A percentile compares a stretch with the other conserved stretches of the same genome.
Conservation (phyloP, 2,113 vertebrate genomes). For the Parotia lawesii region DNA sequence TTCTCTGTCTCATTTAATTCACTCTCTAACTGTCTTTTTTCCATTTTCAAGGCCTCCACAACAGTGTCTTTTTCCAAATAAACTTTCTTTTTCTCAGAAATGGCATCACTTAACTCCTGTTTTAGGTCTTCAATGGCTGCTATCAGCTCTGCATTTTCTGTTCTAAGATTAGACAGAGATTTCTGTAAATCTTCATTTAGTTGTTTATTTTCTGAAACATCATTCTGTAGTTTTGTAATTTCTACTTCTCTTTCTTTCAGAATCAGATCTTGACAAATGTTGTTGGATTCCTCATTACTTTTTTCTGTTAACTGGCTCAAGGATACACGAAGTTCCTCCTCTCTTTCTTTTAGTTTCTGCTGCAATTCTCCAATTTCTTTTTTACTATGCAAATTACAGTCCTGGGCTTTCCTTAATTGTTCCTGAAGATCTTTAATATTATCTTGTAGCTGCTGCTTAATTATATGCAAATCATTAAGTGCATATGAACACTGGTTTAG, state of each 20-base stretch:
- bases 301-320: conserved; percentile 60
- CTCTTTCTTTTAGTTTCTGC: conserved; percentile 73
- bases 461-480: conserved; percentile 83
- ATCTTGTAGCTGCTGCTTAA: conserved; percentile 80
- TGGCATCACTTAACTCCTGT: conserved; percentile 75
- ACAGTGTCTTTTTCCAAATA: conserved; percentile 80
- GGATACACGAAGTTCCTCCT: conserved; percentile 71
- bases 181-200: conserved; percentile 76
- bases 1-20: conserved; percentile 79
- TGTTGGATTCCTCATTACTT: conserved; percentile 18
- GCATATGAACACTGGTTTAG: conserved; percentile 78
- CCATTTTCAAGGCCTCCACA: conserved; percentile 81
- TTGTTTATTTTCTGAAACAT: conserved; percentile 74
- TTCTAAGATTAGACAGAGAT: conserved; percentile 79
- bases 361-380: conserved; percentile 76
- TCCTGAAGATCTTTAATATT: conserved; percentile 78
- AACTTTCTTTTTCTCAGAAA: conserved; percentile 68
- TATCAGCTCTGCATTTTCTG: conserved; percentile 79
- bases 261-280: conserved; percentile 28
- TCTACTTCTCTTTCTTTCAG: conserved; percentile 74
- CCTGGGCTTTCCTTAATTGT: conserved; percentile 75
- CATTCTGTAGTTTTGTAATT: conserved; percentile 72
- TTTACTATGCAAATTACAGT: conserved; percentile 64
- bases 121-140: conserved; percentile 69
- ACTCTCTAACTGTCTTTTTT: conserved; percentile 81